Conservation (phyloP, 2,113 vertebrate genomes). For the Paramisgurnus dabryanus region DNA sequence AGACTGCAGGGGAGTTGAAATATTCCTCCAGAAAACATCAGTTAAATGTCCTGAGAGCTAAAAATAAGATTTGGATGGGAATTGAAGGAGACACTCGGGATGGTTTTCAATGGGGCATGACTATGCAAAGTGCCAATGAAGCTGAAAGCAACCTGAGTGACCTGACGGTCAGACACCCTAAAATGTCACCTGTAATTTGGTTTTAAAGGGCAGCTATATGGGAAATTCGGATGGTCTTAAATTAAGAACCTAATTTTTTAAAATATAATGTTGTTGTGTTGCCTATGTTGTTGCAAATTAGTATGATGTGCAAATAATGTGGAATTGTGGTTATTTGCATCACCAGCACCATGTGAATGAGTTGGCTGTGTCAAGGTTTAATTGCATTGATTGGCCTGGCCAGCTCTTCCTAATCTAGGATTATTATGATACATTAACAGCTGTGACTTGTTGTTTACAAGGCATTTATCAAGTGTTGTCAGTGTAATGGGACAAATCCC, state of each 20-base stretch:
- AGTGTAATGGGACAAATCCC: conserved; percentile 77
- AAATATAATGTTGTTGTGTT: neutral
- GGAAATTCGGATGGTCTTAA: conserved; percentile 41
- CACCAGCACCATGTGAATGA: conserved; percentile 51
- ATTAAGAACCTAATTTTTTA: conserved; percentile 36
- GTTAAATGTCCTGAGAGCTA: conserved; percentile 63
- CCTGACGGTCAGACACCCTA: conserved; percentile 58
- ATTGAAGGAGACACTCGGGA: conserved; percentile 61
- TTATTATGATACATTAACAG: conserved; percentile 83
- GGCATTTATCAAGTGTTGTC: conserved; percentile 78
- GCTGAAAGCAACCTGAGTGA: conserved; percentile 58
- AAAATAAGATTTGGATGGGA: conserved; percentile 68
- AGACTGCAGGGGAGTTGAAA: conserved; percentile 65
- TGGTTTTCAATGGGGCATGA: conserved; percentile 62
- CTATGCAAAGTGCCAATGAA: conserved; percentile 60
- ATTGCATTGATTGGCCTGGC: conserved; percentile 80
- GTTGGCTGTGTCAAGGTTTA: conserved; percentile 74
- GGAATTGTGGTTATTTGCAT: conserved; percentile 24
- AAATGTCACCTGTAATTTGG: conserved; percentile 67
- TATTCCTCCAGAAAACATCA: conserved; percentile 64
- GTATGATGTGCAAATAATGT: neutral
- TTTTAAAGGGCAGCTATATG: conserved; percentile 48
- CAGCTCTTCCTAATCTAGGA: conserved; percentile 78
- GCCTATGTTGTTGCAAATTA: conserved; percentile 32
- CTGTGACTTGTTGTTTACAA: conserved; percentile 79